phyloP scores from a whole-genome alignment of 1,140 invertebrate genomes.

The Heliothis subflexa region DNA sequence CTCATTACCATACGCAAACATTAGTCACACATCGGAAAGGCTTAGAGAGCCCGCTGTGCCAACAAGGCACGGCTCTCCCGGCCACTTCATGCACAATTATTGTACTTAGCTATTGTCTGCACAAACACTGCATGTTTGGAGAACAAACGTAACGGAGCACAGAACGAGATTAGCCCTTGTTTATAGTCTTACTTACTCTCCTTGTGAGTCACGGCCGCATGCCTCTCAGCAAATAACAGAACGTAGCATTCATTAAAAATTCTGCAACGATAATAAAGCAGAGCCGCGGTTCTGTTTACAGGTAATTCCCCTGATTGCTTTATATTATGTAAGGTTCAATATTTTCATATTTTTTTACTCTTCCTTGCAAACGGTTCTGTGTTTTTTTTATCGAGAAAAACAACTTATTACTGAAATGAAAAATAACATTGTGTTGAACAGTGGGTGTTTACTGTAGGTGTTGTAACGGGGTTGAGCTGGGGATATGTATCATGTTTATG shows the following conservation, averaged over 20 bases:
- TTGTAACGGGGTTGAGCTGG: neutral
- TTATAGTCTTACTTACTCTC: constrained; percentile 69
- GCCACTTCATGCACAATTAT: constrained; percentile 78
- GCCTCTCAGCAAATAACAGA: constrained; percentile 26
- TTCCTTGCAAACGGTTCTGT: neutral
- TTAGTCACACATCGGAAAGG: constrained; percentile 76
- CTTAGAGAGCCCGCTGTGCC: constrained; percentile 71
- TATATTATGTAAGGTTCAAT: constrained; percentile 3
- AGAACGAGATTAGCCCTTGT: constrained; percentile 78
- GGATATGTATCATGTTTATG: neutral
- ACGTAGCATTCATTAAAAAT: constrained; percentile 11
- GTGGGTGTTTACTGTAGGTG: neutral
- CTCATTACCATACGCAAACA: constrained; percentile 83
- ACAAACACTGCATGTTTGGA: constrained; percentile 75
- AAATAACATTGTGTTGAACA: neutral
- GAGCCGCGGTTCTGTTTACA: neutral
- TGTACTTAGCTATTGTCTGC: constrained; percentile 80
- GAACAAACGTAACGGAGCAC: constrained; percentile 78
- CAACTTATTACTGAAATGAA: neutral
- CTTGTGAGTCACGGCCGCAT: constrained; percentile 56
- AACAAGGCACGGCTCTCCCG: constrained; percentile 67
- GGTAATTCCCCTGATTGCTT: constrained; percentile 8
- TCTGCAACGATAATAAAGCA: neutral
- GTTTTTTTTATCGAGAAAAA: neutral
- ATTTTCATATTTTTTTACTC: constrained; percentile 11